phyloP scores from a whole-genome alignment of 2,888 invertebrate genomes.

The Lochmaea crataegi region DNA sequence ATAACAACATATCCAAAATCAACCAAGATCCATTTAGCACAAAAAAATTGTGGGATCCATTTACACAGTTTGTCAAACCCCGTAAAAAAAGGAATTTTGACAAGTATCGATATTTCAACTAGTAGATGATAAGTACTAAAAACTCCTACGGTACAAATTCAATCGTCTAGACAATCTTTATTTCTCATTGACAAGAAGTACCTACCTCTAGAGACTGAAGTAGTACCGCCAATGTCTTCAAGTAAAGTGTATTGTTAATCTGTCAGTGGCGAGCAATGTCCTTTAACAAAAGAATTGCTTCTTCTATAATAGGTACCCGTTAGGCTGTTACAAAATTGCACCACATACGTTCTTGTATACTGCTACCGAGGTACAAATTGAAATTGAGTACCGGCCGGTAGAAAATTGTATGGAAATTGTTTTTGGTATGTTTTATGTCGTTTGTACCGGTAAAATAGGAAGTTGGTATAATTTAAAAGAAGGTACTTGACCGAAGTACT shows the following conservation, averaged over 20 bases:
- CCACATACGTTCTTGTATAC: conserved; percentile 30
- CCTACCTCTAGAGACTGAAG: conserved; percentile 2
- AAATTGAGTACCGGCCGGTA: no score
- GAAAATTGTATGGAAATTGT: conserved; percentile 15
- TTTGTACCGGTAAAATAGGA: background rate
- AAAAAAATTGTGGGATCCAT: no score
- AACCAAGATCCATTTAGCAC: no score
- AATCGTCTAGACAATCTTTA: conserved; percentile 7
- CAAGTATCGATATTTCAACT: background rate
- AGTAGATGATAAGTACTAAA: background rate
- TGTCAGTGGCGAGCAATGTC: conserved; percentile 46
- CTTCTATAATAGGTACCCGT: conserved; percentile 37
- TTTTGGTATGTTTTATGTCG: conserved; percentile 6
- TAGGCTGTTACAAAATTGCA: conserved; percentile 39
- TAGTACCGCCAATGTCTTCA: conserved; percentile 14
- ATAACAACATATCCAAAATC: no score
- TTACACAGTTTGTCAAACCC: no score
- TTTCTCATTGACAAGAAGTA: conserved; percentile 8
- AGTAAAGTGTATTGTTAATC: conserved; percentile 28
- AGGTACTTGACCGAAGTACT: background rate
- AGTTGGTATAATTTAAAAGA: background rate
- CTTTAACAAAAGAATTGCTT: conserved; percentile 51
- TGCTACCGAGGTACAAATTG: conserved; percentile 28
- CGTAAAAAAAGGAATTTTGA: no score
- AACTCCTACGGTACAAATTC: background rate